Base-by-base conservation (phyloP, 2,888 invertebrate species). In the Iselma pallidipennis region DNA sequence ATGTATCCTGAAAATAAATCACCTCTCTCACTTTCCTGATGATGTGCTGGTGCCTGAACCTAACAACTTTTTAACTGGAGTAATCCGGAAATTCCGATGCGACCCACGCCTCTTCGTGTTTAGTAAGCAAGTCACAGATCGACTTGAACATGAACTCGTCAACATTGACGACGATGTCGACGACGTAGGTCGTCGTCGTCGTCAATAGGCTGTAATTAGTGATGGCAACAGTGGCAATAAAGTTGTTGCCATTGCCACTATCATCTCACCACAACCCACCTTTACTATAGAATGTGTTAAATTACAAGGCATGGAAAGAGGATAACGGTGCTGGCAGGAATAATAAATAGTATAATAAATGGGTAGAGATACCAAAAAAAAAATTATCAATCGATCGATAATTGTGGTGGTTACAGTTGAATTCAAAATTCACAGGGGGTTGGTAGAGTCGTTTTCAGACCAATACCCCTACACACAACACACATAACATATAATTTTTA, bases 111-210 rank as follows among this genome's bases (percentile, higher is more conserved):
- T 42, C 12, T 63, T 59, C 65, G 59, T 61, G 63, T 67, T 67
- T 65, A 60, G 66, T 63, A 67, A 67, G 66, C 67, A 55, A 42
- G 49, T 60, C 68, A 66, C 66, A 68, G 55, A 63, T 65, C 57
- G 59, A 61, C 61, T 67, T 59, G 55, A 62, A 52, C 62, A 65
- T 60, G 59, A 61, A 64, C 61, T 64, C 62, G 65, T 66, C 64
- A 64, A 54, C 62, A 56, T 19, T 4, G 12, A 12, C 14, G n/a
- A 25, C 42, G 19, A n/a, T 37, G 50, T 29, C 51, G 31, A 54
- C 53, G 54, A 49, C 5, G 29, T 28, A 37, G 57, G 57, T 55
- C 52, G 55, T 53, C 57, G 55, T 53, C 57, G 55, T 66, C 63
- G 63, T 66, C 66, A 66, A 66, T 66, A 59, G 66, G 53, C 61